These are phyloP conservation scores for Coleophora flavipennella DNA, from an alignment of 2,888 invertebrate genomes.

Conservation along the genomic window DNA sequence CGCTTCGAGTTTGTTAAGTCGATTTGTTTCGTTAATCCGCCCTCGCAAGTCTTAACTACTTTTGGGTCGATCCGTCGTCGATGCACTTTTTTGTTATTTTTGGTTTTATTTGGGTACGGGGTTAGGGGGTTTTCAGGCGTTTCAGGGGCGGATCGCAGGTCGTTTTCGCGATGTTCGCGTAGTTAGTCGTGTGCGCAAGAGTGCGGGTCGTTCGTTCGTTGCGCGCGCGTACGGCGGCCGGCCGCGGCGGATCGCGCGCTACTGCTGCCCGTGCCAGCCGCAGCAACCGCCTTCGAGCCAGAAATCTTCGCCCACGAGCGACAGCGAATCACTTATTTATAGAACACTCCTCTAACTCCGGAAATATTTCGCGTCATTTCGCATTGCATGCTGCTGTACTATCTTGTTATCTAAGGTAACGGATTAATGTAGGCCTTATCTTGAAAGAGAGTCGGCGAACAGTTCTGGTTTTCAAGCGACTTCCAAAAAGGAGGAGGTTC, in stretches of 20 bases:
- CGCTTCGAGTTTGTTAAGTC: conserved; percentile 69
- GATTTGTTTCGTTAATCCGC: conserved; percentile 71
- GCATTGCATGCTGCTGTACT: conserved; percentile 50
- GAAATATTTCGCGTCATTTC: conserved; percentile 73
- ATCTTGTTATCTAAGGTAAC: conserved; percentile 55
- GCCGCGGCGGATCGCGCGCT: conserved; percentile 71
- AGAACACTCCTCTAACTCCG: conserved; percentile 71
- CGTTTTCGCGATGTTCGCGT: conserved; percentile 45
- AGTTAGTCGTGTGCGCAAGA: conserved; percentile 54
- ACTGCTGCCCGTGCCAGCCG: conserved; percentile 45
- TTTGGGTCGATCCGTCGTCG: conserved; percentile 38
- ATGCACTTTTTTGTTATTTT: conserved; percentile 21
- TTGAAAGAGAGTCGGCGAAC: background rate
- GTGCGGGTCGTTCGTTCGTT: conserved; percentile 74
- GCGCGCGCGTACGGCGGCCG: conserved; percentile 67
- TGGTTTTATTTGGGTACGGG: conserved; percentile 9
- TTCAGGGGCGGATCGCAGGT: conserved; percentile 44
- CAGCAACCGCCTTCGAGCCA: conserved; percentile 44
- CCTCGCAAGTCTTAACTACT: conserved; percentile 54
- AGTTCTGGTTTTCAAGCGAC: background rate
- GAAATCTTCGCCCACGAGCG: conserved; percentile 68
- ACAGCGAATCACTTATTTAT: conserved; percentile 67
- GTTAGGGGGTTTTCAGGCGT: conserved; percentile 17
- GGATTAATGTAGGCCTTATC: conserved; percentile 12
- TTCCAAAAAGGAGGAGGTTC: no score